Conservation (phyloP, 2,113 vertebrate species). For the Nestor notabilis region DNA sequence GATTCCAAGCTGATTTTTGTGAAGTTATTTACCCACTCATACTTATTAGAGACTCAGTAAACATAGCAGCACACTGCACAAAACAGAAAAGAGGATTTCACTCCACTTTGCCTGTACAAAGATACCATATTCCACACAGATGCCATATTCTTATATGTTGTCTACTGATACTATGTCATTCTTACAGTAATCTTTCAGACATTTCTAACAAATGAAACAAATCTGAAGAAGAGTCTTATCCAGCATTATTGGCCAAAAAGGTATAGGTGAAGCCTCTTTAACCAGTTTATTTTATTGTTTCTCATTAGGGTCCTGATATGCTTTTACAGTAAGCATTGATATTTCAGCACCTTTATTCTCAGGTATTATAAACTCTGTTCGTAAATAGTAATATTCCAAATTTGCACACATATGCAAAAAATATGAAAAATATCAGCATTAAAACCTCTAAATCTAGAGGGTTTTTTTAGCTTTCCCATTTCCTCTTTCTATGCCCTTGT, state of each 20-base stretch:
- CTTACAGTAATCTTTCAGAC: conserved; percentile 39
- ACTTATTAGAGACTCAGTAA: conserved; percentile 49
- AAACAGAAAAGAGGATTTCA: conserved; percentile 51
- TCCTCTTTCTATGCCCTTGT: neutral
- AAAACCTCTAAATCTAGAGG: neutral
- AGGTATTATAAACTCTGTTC: neutral
- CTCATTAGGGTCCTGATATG: neutral
- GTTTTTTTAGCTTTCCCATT: neutral
- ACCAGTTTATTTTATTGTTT: neutral
- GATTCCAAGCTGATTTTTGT: neutral
- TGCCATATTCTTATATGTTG: neutral
- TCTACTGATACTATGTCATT: conserved; percentile 9
- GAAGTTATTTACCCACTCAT: conserved; percentile 37
- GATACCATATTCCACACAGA: neutral
- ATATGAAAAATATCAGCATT: neutral
- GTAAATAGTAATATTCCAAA: neutral
- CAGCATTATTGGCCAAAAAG: neutral
- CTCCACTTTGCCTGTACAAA: neutral
- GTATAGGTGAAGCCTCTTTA: conserved; percentile 6
- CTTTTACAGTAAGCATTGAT: neutral
- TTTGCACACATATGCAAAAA: neutral
- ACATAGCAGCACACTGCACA: neutral
- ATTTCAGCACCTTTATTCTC: neutral
- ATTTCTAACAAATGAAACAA: conserved; percentile 49
- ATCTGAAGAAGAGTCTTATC: conserved; percentile 10